Base-by-base conservation (phyloP, 2,797 vertebrate genomes). In the Enteromius fasciolatus region DNA sequence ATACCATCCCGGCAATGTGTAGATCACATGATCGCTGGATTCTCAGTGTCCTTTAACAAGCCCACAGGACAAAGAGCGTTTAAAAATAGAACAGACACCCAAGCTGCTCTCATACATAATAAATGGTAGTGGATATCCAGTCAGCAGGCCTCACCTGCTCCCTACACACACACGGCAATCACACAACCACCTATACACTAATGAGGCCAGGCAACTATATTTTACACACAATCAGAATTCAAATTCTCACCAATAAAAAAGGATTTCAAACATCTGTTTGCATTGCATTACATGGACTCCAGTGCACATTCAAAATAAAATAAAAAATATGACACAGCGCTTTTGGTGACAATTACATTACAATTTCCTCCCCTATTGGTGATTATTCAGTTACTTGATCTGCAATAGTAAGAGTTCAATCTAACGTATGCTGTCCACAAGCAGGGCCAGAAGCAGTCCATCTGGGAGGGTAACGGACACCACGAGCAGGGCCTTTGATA, bases 1-100 rank as follows among this genome's bases (percentile, higher is more conserved):
- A 73, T 69, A 57, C 3, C 78, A 68, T 74, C 70, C 74, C 61
- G 18, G 52, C 68, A 75, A 52, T 36, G 66, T 44, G 75, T 79
- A 66, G 85, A 63, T 68, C 10, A 74, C 74, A 44, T 78, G 46
- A 80, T 83, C 74, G 25, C 48, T 70, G 74, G 80, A 81, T 67
- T 85, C 57, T 74, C 74, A 46, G 50, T 76, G 83, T 78, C 85
- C 87, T 85, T 86, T 86, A 88, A 83, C 69, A 68, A 74, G 79
- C 75, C 83, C 81, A 72, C 85, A 90, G 81, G 87, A 91, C 87
- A 91, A 89, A 91, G 86, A 82, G 23, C 2, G 78, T 90, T 91
- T 93, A 94, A 92, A 95, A 93, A 94, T 94, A 93, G 90, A 86
- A 69, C 36, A 81, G 89, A 88, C 88, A 92, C 92, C 89, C 86